These are phyloP conservation scores for Coelopa pilipes DNA, from an alignment of 2,888 invertebrate species.

Conservation along the genomic window DNA sequence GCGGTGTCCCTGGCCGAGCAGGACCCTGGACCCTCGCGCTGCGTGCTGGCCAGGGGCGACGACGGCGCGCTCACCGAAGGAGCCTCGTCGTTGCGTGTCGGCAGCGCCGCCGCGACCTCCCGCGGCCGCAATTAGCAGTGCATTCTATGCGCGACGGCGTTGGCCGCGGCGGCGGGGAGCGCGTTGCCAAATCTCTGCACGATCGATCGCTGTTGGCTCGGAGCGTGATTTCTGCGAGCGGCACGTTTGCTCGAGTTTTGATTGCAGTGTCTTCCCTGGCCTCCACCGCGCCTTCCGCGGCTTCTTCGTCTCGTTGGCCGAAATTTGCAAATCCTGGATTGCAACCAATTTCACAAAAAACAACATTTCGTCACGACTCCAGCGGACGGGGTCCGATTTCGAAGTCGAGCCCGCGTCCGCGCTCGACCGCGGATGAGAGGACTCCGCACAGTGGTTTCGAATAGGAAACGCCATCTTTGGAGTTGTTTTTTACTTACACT, in stretches of 20 bases:
- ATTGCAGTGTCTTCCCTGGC: constrained; percentile 54
- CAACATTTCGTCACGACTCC: constrained; percentile 37
- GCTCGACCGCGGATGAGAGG: too few relatives aligned
- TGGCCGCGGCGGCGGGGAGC: neutral
- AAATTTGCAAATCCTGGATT: constrained; percentile 28
- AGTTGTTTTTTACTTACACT: neutral
- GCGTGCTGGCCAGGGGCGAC: constrained; percentile 3
- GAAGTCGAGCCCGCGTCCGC: neutral
- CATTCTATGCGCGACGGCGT: neutral
- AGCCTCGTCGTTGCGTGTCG: neutral
- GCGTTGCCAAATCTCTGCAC: constrained; percentile 37
- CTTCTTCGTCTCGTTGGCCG: constrained; percentile 19
- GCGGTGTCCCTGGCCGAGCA: too few relatives aligned
- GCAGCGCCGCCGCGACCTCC: too few relatives aligned
- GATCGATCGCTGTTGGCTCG: constrained; percentile 32
- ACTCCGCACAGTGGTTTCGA: too few relatives aligned
- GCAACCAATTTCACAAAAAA: constrained; percentile 38
- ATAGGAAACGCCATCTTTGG: neutral
- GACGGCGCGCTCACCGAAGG: neutral
- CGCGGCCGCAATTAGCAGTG: neutral
- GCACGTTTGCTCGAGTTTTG: constrained; percentile 63
- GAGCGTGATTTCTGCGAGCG: constrained; percentile 45
- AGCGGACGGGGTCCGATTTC: neutral
- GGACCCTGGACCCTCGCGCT: neutral
- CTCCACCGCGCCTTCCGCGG: constrained; percentile 6